Base-by-base conservation (phyloP, 2,888 invertebrate genomes). In the Girardia tigrina region DNA sequence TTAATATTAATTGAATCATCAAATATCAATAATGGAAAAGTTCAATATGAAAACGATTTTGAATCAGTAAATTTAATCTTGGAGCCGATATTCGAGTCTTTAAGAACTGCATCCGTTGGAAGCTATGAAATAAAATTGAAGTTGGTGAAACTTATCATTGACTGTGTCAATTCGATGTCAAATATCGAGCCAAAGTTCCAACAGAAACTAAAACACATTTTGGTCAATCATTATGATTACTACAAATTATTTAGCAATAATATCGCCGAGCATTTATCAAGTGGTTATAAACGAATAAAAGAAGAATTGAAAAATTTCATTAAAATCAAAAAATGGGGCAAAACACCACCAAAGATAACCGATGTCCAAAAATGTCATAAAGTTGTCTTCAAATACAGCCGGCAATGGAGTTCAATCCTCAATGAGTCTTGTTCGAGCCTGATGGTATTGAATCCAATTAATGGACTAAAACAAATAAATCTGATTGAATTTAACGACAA, bases 281-380 rank as follows among this genome's bases (percentile, higher is more conserved):
- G 36, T 36, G 36, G 16, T 12, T 36, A 36, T 16, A 36, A 36
- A 36, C 8, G 36, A 36, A 36, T 36, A 8, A 16, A 16, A 36
- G 16, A 36, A 16, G 36, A 36, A 36, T 36, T 72, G 8, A 20
- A 85, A 79, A 94, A 94, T 79, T 92, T 91, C 82, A 90, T 97
- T 0, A 94, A 94, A 84, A 94, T 98, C 75, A 91, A 91, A 73
- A 88, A 91, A 42, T 98, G 95, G 91, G 91, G 90, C 80, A 95
- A 98, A 81, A 88, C 92, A 16, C 94, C 92, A 89, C 90, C 93
- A 29, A 89, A 97, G 75, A 92, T 91, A 79, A 90, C 90, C 79
- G 90, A 92, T 0, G 89, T 93, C 0, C 89, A 90, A 56, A 92
- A 91, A 81, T 90, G 91, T 0, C 94, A 94, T 82, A 89, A 90